Evolutionary conservation across 2,888 invertebrate species (phyloP), one percentile per base, ranked within the genome.

Genomic region (Plutella xylostella): DNA sequence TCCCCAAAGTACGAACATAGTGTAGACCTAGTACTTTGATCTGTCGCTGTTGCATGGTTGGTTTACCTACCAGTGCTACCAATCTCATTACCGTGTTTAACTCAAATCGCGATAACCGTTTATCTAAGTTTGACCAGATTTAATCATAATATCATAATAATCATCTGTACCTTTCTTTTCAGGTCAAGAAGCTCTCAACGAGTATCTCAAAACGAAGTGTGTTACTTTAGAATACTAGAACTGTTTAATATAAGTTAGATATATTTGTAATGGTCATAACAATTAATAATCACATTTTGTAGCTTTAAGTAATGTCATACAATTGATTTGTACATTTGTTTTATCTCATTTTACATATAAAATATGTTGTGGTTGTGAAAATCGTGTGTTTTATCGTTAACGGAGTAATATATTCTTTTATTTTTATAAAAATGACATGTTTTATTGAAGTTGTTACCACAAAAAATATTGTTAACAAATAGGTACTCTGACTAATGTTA

Each of bases 201-300:
- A 98, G 77, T 98, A 98, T 72, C 86, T 98, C 50, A 95, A 94
- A 72, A 97, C 95, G 1, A 98, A 98, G 80, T 93, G 94, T 56
- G 89, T 98, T 30, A 98, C 97, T 9, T 88, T 98, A 55, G 98
- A 98, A 83, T 98, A 96, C 80, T 94, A n/a, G 73, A 76, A 4
- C 28, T n/a, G n/a, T n/a, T n/a, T n/a, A n/a, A n/a, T n/a, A n/a
- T n/a, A n/a, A n/a, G 28, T 12, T 9, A 9, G 28, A 6, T n/a
- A 25, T 25, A 9, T 25, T 28, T 28, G 3, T 3, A 28, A 6
- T 28, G 3, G 9, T 28, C n/a, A 28, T 2, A 28, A 28, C 28
- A 6, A 28, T n/a, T 28, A 28, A 28, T 12, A 6, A 28, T 28
- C 5, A 7, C 25, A 25, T 25, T 25, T 5, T 25, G 28, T 28